Conservation (phyloP, 2,797 vertebrate genomes). For the Harpagifer antarcticus region DNA sequence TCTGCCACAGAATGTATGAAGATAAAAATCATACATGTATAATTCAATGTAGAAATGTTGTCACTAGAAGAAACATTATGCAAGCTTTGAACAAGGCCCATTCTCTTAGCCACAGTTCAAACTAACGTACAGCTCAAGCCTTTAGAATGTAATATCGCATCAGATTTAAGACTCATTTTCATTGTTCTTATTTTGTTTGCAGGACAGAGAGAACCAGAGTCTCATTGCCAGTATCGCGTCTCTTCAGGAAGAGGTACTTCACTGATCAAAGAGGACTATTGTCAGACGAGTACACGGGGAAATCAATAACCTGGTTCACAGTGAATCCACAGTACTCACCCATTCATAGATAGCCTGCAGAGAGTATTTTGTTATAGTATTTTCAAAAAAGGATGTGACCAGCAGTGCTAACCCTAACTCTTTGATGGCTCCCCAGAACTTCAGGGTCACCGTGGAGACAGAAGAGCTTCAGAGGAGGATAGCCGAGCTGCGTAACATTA, state of each 20-base stretch:
- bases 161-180: neutral
- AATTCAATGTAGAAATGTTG: neutral
- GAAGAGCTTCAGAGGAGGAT: slow-evolving; percentile 89
- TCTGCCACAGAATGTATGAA: neutral
- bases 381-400: slow-evolving; percentile 3
- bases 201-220: slow-evolving; percentile 91
- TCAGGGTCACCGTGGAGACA: slow-evolving; percentile 85
- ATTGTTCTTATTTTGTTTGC: slow-evolving; percentile 11
- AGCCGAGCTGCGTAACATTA: slow-evolving; percentile 84
- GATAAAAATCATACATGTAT: neutral
- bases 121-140: neutral
- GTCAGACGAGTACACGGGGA: neutral
- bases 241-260: slow-evolving; percentile 92
- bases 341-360: neutral
- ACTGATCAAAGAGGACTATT: neutral
- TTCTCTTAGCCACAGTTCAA: neutral
- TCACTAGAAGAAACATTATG: neutral
- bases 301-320: neutral
- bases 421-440: slow-evolving; percentile 82
- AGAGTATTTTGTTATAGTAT: neutral
- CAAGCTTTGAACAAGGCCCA: neutral
- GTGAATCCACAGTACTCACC: neutral
- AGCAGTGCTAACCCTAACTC: slow-evolving; percentile 4
- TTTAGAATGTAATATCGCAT: neutral
- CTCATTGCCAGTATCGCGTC: slow-evolving; percentile 87